Percentiles rank a stretch among this genome's conserved stretches.
phyloP scores from a whole-genome alignment of 2,888 invertebrate genomes.

The Palloptera scutellata region DNA sequence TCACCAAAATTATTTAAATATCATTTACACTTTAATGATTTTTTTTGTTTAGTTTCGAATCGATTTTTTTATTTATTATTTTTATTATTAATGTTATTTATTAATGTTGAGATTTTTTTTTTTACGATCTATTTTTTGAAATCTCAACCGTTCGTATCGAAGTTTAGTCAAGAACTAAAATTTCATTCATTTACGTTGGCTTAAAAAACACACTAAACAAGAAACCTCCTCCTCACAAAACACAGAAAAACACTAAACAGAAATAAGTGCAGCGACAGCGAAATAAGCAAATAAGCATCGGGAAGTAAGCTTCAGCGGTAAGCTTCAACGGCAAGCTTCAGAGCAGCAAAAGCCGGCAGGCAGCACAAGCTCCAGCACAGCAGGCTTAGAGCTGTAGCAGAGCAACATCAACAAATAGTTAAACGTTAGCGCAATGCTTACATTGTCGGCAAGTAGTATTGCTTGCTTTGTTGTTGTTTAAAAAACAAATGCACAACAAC shows the following conservation, averaged over 20 bases:
- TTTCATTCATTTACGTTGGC: slow-evolving; percentile 48
- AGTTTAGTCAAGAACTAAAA: slow-evolving; percentile 58
- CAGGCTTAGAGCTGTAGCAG: no score
- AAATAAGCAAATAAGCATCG: slow-evolving; percentile 1
- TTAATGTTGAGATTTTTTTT: background rate
- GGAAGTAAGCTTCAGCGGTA: slow-evolving; percentile 12
- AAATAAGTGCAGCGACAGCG: slow-evolving; percentile 10
- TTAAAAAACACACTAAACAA: slow-evolving; percentile 50
- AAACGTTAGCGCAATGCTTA: no score
- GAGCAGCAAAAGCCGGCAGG: background rate
- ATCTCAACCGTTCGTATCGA: slow-evolving; percentile 54
- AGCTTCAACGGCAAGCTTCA: slow-evolving; percentile 4
- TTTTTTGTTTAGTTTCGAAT: no score
- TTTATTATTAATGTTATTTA: no score
- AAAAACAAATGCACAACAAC: no score
- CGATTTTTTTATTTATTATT: no score
- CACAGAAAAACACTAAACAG: slow-evolving; percentile 1
- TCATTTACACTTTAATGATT: no score
- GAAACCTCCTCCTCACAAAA: background rate
- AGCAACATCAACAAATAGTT: background rate
- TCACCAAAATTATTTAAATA: no score
- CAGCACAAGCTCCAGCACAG: slow-evolving; percentile 2
- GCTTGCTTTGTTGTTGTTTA: background rate
- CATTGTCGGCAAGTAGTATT: background rate
- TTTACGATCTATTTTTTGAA: background rate